Evolutionary conservation across 2,113 vertebrate species (phyloP).

Genomic region (Spea bombifrons): DNA sequence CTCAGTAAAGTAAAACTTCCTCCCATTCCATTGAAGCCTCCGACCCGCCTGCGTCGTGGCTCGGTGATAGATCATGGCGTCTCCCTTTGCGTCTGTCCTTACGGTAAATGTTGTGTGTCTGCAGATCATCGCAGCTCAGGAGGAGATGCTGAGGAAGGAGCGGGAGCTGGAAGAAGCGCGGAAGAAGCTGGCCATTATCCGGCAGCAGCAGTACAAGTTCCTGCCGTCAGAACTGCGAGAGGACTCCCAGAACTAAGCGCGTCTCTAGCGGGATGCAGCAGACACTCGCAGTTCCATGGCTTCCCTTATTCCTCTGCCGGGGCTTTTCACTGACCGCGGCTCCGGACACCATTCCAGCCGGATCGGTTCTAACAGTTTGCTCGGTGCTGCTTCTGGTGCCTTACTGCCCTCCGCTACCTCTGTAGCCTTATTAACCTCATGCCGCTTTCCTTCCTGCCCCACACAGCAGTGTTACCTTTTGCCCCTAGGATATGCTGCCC

Average conservation of each 20-base stretch:
- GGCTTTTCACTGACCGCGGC: background rate
- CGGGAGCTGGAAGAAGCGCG: slow-evolving; percentile 89
- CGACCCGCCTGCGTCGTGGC: too few species aligned
- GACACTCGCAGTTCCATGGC: background rate
- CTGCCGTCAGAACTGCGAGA: slow-evolving; percentile 90
- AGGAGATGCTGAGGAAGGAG: slow-evolving; percentile 97
- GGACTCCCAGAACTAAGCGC: slow-evolving; percentile 70
- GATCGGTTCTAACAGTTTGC: background rate
- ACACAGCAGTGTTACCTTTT: background rate
- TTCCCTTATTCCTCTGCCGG: background rate
- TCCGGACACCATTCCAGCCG: background rate
- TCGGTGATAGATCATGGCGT: too few species aligned
- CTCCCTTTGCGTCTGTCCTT: too few species aligned
- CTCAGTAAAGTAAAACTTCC: too few species aligned
- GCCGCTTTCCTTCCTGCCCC: slow-evolving; percentile 4
- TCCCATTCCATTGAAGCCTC: too few species aligned
- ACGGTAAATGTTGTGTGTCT: too few species aligned
- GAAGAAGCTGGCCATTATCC: slow-evolving; percentile 90
- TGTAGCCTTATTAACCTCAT: slow-evolving; percentile 3
- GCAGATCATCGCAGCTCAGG: slow-evolving; percentile 95
- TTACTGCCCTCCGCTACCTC: slow-evolving; percentile 14
- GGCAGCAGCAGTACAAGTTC: slow-evolving; percentile 98
- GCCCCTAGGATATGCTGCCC: background rate
- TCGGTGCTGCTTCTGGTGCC: slow-evolving; percentile 24
- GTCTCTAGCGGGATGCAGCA: background rate